Evolutionary conservation across 2,797 vertebrate genomes (phyloP), one percentile per base, ranked within the genome.

Genomic region (Poecilia wingei): DNA sequence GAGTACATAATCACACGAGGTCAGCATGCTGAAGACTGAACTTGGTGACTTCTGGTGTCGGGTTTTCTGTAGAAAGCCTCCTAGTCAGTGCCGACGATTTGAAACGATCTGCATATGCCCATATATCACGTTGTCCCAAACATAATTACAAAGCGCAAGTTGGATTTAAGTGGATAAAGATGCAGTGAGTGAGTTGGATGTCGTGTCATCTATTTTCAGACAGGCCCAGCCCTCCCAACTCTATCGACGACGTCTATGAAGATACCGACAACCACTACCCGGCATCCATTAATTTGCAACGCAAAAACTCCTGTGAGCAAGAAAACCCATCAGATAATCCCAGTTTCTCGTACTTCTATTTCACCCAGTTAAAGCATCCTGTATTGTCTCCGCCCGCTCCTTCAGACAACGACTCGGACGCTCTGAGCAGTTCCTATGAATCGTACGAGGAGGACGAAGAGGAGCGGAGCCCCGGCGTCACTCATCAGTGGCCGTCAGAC

Each of bases 371-470:
- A n/a, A 72, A 46, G 2, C 25, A 3, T 2, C 3, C 18, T 51
- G 22, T 18, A 3, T 9, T 74, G 12, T 68, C 55, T 72, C 0
- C 69, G 0, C 59, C 77, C 77, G 3, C 28, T 70, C 4, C 36
- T 10, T 9, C 90, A 99, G 98, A 98, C 94, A 99, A 99, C 22
- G 98, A 99, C 88, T 99, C 98, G 0, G 98, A 99, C 51, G 98
- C 97, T 0, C 95, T 99, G 94, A 99, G 98, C 94, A 99, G 98
- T 82, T 99, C 98, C 49, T 99, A 99, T 0, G 98, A 99, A 89
- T 99, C 98, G 0, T 99, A 99, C 0, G 98, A 99, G 0, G 98
- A 99, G 31, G 98, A 99, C 13, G 98, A 99, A 36, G 98, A 99
- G 68, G 98, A 99, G 64, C 83, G 93, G 76, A 87, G 87, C 80